These are phyloP conservation scores for Thaleichthys pacificus DNA, from an alignment of 2,797 vertebrate species.

Conservation along the genomic window DNA sequence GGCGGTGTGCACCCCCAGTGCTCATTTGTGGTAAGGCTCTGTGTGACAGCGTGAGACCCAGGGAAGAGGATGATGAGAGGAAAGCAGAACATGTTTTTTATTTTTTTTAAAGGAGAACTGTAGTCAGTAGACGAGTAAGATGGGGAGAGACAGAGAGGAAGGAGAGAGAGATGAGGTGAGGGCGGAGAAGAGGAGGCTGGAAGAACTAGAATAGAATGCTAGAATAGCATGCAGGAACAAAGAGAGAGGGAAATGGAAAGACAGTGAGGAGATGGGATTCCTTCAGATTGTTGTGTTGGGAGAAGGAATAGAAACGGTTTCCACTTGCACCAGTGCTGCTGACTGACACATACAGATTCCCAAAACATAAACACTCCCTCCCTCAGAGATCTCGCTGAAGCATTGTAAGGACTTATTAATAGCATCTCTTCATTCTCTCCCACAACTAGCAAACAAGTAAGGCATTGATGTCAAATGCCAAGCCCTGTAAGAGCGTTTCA, in stretches of 20 bases:
- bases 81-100: not conserved
- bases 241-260: slow-evolving; percentile 36
- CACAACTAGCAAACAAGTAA: slow-evolving; percentile 4
- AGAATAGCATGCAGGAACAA: slow-evolving; percentile 14
- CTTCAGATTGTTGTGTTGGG: slow-evolving; percentile 15
- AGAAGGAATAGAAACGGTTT: slow-evolving; percentile 33
- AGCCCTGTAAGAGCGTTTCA: too few relatives aligned
- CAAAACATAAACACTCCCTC: slow-evolving; percentile 46
- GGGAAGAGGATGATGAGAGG: slow-evolving; percentile 1
- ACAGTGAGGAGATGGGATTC: slow-evolving; percentile 26
- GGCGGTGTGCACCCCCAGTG: not conserved
- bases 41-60: slow-evolving; percentile 4
- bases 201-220: slow-evolving; percentile 15
- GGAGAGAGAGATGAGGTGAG: slow-evolving; percentile 17
- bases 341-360: slow-evolving; percentile 6
- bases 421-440: not conserved
- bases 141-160: not conserved
- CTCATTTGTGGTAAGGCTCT: slow-evolving; percentile 1
- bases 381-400: slow-evolving; percentile 36
- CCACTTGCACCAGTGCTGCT: not conserved
- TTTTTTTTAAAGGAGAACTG: not conserved
- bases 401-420: not conserved
- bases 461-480: not conserved
- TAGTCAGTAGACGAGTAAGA: not conserved
- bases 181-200: not conserved